Evolutionary conservation across 2,888 invertebrate genomes (phyloP), one percentile per base, ranked within the genome.

Genomic region (Lingula anatina): DNA sequence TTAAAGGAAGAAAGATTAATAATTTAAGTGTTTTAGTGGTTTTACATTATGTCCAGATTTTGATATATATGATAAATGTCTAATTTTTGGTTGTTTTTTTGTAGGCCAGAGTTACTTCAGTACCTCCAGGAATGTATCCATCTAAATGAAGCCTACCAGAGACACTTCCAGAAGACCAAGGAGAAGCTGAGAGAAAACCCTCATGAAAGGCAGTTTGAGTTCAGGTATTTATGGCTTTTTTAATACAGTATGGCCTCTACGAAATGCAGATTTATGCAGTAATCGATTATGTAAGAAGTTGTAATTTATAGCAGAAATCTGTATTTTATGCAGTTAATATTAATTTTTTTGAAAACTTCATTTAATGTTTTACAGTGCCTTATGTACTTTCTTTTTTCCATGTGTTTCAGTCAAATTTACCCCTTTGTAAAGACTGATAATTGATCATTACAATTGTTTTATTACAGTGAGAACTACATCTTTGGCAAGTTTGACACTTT

Each of bases 401-500:
- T 26, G 25, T 42, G 25, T 3, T 42, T 4, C 4, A 5, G 36
- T 7, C 20, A 36, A 36, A 9, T 4, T 28, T n/a, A n/a, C n/a
- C n/a, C n/a, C n/a, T n/a, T n/a, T n/a, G n/a, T n/a, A n/a, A n/a
- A n/a, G n/a, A n/a, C n/a, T n/a, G n/a, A n/a, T n/a, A n/a, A n/a
- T n/a, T n/a, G n/a, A n/a, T n/a, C n/a, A n/a, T n/a, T n/a, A n/a
- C n/a, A n/a, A n/a, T n/a, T n/a, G n/a, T 43, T 31, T 21, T 38
- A 31, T 56, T 60, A 24, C 56, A 93, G 93, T 2, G 94, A 95
- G 78, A 94, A 94, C 72, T 94, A 94, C 70, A 94, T 96, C 0
- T 96, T 96, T 75, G 96, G 96, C 35, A 92, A 94, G 80, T 95
- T 95, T 68, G 93, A 95, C 70, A 88, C 90, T 0, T 96, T 96